Evolutionary conservation across 2,113 vertebrate species (phyloP).

Genomic region (Archilochus colubris): DNA sequence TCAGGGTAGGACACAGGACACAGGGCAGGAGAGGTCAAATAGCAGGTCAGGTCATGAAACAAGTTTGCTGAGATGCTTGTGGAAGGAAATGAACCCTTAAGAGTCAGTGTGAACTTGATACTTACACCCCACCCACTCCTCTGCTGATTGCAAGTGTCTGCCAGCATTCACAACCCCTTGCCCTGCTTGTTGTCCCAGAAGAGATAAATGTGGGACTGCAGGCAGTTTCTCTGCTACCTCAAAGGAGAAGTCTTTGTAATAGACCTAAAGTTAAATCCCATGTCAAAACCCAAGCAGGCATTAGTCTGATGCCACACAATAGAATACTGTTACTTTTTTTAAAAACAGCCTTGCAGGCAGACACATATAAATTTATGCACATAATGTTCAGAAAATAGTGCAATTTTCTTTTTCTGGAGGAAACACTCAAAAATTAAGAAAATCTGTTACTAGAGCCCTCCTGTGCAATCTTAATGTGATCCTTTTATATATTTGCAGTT

Average conservation of each 20-base stretch:
- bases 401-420: background rate
- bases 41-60: background rate
- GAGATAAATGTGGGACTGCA: background rate
- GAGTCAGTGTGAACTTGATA: background rate
- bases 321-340: background rate
- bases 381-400: background rate
- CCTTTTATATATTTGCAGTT: background rate
- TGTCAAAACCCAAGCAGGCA: background rate
- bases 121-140: background rate
- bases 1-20: background rate
- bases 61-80: background rate
- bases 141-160: background rate
- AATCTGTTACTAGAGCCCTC: background rate
- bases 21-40: background rate
- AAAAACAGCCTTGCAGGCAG: background rate
- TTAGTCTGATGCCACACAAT: background rate
- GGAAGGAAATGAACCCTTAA: background rate
- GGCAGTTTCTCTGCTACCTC: background rate
- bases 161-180: fast-evolving
- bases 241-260: background rate
- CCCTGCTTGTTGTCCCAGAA: background rate
- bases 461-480: background rate
- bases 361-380: background rate
- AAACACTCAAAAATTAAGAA: background rate
- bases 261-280: background rate